phyloP scores from a whole-genome alignment of 2,797 vertebrate genomes.

The Schizothorax lantsangensis region DNA sequence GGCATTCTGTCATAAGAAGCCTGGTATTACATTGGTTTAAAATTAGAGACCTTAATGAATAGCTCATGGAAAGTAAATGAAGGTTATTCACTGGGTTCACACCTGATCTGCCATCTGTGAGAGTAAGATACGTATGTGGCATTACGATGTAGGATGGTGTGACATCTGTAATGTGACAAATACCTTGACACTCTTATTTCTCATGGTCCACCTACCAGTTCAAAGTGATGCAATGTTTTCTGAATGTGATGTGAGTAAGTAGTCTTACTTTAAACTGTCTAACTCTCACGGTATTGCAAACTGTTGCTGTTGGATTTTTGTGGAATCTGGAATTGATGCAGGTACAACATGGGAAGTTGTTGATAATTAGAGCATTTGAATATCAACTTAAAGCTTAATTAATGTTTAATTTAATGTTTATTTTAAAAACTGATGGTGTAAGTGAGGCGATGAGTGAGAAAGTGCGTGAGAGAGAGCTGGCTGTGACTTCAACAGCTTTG shows the following conservation, averaged over 20 bases:
- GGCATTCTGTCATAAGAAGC: neutral
- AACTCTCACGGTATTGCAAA: slow-evolving; percentile 44
- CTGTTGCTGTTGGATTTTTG: slow-evolving; percentile 29
- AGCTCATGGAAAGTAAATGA: neutral
- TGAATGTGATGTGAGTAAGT: slow-evolving; percentile 9
- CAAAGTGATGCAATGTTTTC: slow-evolving; percentile 14
- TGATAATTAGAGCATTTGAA: slow-evolving; percentile 55
- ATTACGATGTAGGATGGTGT: slow-evolving; percentile 34
- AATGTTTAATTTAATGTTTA: slow-evolving; percentile 50
- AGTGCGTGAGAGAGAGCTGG: slow-evolving; percentile 24
- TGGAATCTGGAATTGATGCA: slow-evolving; percentile 42
- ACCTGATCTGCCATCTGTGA: slow-evolving; percentile 28
- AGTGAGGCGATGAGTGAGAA: neutral
- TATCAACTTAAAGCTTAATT: slow-evolving; percentile 51
- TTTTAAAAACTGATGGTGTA: slow-evolving; percentile 2
- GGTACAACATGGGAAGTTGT: slow-evolving; percentile 43
- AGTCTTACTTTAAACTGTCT: slow-evolving; percentile 3
- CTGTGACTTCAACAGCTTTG: slow-evolving; percentile 58
- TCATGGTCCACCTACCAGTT: slow-evolving; percentile 37
- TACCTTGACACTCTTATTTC: neutral
- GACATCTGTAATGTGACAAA: slow-evolving; percentile 30
- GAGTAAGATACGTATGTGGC: neutral
- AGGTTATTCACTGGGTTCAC: neutral
- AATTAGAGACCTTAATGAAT: slow-evolving; percentile 14
- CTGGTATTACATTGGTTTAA: neutral